Evolutionary conservation across 2,888 invertebrate species (phyloP), one percentile per base, ranked within the genome.

Genomic region (Mythimna vitellina): DNA sequence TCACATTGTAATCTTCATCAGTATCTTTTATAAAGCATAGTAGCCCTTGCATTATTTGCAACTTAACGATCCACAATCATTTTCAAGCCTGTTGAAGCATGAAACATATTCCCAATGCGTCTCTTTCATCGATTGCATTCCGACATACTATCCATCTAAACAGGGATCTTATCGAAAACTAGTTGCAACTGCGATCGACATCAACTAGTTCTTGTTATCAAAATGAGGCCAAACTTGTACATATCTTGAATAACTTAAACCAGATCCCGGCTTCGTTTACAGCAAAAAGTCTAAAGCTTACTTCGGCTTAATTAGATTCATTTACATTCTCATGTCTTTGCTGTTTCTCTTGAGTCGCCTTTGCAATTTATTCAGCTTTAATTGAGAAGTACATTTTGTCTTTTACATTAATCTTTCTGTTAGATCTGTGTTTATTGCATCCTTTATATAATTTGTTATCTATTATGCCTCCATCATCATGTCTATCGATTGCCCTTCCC

Each of bases 181-280:
- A 83, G 81, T 76, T 76, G 76, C 65, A 58, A 80, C 67, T 76
- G 62, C 73, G 70, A 80, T 80, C 60, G 51, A 64, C 83, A 61
- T 76, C 62, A 80, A 71, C 82, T 65, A 73, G 82, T 82, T 80
- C 82, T 83, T 70, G 83, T 77, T 77, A 83, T 77, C 83, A 83
- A 80, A 82, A 83, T 70, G 77, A 71, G 82, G 82, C 38, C 82
- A 82, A 80, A 77, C 73, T 83, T 72, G 81, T 77, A 77, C 77
- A 83, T 82, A 70, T 73, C 83, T 83, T 73, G 81, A 81, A 75
- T 76, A 76, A 71, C 53, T 78, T 68, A 82, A 73, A 80, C 77
- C 65, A 71, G 80, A 65, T 83, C 66, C 64, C 71, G 25, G 56
- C 57, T 79, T 62, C 42, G 66, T 35, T 77, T 69, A 69, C 54